Base-by-base conservation (phyloP, 2,888 invertebrate genomes). In the Fissipunctia ypsillon region DNA sequence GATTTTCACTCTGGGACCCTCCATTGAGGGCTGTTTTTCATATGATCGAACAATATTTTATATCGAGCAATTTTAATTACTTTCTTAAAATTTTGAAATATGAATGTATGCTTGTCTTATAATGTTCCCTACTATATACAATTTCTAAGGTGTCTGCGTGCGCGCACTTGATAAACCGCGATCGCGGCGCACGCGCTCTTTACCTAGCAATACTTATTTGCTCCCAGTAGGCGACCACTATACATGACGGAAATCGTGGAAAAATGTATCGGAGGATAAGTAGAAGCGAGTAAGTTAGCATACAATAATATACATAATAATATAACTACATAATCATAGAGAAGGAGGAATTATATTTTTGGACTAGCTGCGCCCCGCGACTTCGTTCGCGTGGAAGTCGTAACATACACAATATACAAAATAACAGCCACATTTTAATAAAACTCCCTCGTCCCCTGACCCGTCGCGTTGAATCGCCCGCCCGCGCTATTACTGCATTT, bases 111-210 rank as follows among this genome's bases (percentile, higher is more conserved):
- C 7, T 61, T 48, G 22, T 16, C 7, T 35, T 7, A 31, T 10
- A 25, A 73, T 45, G 10, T 61, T 54, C 61, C 3, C 25, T 19
- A 31, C 14, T 25, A 5, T 6, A 6, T n/a, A 63, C 22, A 56
- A 65, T 56, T 67, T 69, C 25, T 69, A 54, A 69, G 60, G 48
- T 70, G 57, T 25, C 54, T 38, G n/a, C 50, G 54, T 72, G 68
- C 78, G 60, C 59, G 64, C 76, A 74, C n/a, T n/a, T 78, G 73
- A 74, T 64, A 81, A 50, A 73, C 68, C n/a, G 52, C 60, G 60
- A 28, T 60, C 48, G 71, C 60, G 19, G 73, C 79, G 72, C 78
- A 70, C 66, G 71, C 71, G 67, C 59, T 63, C 56, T 35, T 65
- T 41, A 52, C 9, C 71, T 78, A 67, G 45, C 63, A 50, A 57